Percentiles rank a stretch among this genome's conserved stretches.
Evolutionary conservation across 2,888 invertebrate species (phyloP).

Genomic region (Xanthorhoe designata): DNA sequence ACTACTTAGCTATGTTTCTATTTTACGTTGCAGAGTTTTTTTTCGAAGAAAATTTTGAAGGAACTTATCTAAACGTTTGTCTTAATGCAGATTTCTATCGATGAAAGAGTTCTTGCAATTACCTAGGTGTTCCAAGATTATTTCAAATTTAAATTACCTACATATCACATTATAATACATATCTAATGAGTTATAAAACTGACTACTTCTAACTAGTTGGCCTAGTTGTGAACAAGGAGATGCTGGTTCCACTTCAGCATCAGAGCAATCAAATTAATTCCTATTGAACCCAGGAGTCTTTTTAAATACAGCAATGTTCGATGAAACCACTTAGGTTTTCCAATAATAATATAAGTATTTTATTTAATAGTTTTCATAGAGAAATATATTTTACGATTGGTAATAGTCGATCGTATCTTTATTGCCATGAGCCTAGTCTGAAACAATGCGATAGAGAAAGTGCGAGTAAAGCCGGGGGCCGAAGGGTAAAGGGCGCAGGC

Average conservation of each 20-base stretch:
- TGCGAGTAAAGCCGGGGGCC: slow-evolving; percentile 13
- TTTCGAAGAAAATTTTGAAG: too few species aligned
- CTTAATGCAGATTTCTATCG: too few species aligned
- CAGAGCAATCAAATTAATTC: neutral
- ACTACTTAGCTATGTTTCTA: too few species aligned
- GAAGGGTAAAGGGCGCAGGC: slow-evolving; percentile 26
- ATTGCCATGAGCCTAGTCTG: slow-evolving; percentile 5
- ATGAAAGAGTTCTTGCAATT: too few species aligned
- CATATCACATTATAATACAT: neutral
- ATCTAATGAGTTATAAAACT: neutral
- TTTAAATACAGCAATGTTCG: neutral
- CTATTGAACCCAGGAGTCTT: neutral
- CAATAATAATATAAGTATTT: neutral
- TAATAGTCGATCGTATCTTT: neutral
- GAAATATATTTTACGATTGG: neutral
- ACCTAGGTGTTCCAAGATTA: neutral
- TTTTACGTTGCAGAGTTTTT: too few species aligned
- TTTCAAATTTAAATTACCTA: neutral
- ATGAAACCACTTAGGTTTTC: neutral
- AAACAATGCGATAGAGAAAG: slow-evolving; percentile 30
- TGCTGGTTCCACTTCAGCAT: neutral
- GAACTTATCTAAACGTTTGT: too few species aligned
- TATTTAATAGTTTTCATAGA: neutral
- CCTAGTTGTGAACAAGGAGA: neutral
- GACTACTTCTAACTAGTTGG: neutral